Evolutionary conservation across 1,140 invertebrate genomes (phyloP).

Genomic region (Homalodisca vitripennis): DNA sequence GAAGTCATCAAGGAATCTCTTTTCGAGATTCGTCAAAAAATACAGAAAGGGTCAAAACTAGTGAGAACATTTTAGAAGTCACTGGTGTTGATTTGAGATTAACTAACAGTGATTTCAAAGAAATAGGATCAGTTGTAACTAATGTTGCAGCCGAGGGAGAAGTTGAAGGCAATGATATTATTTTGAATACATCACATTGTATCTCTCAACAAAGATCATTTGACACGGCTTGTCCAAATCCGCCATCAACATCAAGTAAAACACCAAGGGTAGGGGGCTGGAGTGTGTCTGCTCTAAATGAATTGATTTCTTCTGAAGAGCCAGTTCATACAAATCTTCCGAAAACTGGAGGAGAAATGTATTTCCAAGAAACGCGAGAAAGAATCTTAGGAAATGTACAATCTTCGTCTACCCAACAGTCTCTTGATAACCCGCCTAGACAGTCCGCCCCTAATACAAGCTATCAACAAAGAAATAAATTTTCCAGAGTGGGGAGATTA

Average conservation of each 20-base stretch:
- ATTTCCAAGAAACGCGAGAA: not conserved
- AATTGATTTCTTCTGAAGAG: not conserved
- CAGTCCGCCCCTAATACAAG: not conserved
- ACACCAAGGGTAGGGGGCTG: not conserved
- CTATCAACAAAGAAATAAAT: not conserved
- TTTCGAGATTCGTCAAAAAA: not conserved
- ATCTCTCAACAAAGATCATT: slow-evolving; percentile 6
- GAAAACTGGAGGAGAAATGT: not conserved
- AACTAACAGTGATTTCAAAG: slow-evolving; percentile 22
- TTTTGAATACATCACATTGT: not conserved
- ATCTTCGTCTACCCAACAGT: not conserved
- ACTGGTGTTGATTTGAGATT: not conserved
- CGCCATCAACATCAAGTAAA: not conserved
- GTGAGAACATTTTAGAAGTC: not conserved
- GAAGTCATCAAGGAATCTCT: not conserved
- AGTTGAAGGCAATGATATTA: not conserved
- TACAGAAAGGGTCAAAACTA: not conserved
- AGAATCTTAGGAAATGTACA: not conserved
- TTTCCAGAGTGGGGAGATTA: not conserved
- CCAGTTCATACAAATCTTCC: not conserved
- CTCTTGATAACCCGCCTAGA: not conserved
- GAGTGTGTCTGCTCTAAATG: not conserved
- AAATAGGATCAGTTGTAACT: slow-evolving; percentile 15
- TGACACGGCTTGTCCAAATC: not conserved
- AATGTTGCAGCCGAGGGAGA: not conserved